Percentiles rank a stretch among this genome's conserved stretches.
Conservation (phyloP, 2,113 vertebrate species). For the Tetraodon nigroviridis region DNA sequence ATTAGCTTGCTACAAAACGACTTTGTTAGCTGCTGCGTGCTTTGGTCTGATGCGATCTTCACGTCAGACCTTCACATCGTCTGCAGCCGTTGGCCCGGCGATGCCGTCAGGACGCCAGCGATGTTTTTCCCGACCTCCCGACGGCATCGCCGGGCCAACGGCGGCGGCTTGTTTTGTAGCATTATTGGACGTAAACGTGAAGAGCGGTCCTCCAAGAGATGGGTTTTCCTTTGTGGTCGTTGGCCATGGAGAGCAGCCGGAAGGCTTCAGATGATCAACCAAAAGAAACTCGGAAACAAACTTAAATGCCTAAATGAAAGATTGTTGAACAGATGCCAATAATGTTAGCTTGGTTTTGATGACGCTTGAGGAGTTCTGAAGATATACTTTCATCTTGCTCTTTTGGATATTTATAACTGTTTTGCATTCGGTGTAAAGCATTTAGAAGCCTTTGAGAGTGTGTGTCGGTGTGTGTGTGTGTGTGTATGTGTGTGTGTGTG, state of each 20-base stretch:
- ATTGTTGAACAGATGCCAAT: conserved; percentile 15
- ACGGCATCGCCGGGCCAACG: too few species aligned
- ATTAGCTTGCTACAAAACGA: conserved; percentile 14
- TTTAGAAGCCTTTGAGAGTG: conserved; percentile 64
- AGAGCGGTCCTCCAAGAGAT: conserved; percentile 12
- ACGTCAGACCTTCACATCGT: too few species aligned
- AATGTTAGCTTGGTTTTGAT: conserved; percentile 17
- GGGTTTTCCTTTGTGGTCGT: conserved; percentile 8
- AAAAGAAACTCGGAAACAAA: conserved; percentile 27
- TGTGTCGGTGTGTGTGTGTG: too few species aligned
- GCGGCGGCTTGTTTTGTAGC: conserved; percentile 31
- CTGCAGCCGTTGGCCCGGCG: too few species aligned
- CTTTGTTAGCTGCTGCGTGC: conserved; percentile 7
- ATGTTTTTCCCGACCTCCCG: too few species aligned
- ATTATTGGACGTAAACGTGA: conserved; percentile 11
- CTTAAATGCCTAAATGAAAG: neutral
- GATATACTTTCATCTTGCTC: conserved; percentile 32
- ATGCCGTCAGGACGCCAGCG: too few species aligned
- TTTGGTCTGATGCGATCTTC: neutral
- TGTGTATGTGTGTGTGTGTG: too few species aligned
- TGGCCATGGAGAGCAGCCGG: conserved; percentile 55
- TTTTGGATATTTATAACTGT: conserved; percentile 25
- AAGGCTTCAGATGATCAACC: conserved; percentile 38
- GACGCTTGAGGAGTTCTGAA: conserved; percentile 34
- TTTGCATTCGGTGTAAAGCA: conserved; percentile 53